Conservation (phyloP, 1,140 invertebrate species). For the Trissolcus basalis region DNA sequence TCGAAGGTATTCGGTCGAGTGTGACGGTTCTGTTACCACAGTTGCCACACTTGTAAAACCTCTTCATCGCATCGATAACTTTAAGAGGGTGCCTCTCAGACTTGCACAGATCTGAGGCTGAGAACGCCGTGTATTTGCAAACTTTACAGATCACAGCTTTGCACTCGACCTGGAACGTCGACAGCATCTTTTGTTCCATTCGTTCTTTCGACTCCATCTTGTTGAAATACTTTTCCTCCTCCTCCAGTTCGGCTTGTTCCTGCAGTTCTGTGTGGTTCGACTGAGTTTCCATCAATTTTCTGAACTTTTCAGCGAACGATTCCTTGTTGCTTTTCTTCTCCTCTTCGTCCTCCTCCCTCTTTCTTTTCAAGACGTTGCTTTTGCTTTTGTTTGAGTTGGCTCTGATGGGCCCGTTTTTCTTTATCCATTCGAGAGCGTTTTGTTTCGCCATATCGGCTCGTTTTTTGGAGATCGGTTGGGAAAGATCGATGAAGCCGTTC, state of each 20-base stretch:
- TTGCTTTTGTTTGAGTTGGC: constrained; percentile 82
- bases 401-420: constrained; percentile 80
- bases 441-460: constrained; percentile 79
- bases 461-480: constrained; percentile 77
- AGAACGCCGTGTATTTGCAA: constrained; percentile 93
- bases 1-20: constrained; percentile 85
- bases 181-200: constrained; percentile 94
- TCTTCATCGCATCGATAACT: constrained; percentile 86
- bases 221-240: constrained; percentile 90
- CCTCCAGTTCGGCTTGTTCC: constrained; percentile 83
- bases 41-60: constrained; percentile 93
- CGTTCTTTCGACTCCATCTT: constrained; percentile 92
- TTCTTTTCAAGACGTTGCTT: constrained; percentile 75
- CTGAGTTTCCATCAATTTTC: constrained; percentile 86
- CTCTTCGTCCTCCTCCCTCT: constrained; percentile 69
- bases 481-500: constrained; percentile 75
- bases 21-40: constrained; percentile 89
- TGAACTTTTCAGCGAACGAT: constrained; percentile 81
- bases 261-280: constrained; percentile 87
- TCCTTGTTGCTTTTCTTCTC: constrained; percentile 73
- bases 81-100: constrained; percentile 86
- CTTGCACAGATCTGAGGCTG: constrained; percentile 89
- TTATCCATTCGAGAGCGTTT: constrained; percentile 82
- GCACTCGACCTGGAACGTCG: constrained; percentile 87
- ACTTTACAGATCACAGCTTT: constrained; percentile 92